phyloP scores from a whole-genome alignment of 1,140 invertebrate species.

The Microvelia longipes region DNA sequence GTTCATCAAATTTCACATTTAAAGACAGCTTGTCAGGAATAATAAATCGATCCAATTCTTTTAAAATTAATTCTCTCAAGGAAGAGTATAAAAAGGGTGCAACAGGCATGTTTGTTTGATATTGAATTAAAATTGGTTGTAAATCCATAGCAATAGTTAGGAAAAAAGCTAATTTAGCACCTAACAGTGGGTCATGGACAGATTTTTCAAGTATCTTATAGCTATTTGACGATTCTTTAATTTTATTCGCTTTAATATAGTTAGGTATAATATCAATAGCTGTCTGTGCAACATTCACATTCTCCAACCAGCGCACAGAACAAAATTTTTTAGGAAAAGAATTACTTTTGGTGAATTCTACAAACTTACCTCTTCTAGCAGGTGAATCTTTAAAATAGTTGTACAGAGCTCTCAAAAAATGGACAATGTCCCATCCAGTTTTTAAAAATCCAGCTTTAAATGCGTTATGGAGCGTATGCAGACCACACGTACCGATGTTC shows the following conservation, averaged over 20 bases:
- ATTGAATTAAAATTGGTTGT: conserved; percentile 19
- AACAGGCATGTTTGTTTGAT: conserved; percentile 15
- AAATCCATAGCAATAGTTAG: conserved; percentile 12
- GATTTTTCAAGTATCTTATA: background rate
- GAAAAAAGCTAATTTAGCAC: conserved; percentile 22
- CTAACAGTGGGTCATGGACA: conserved; percentile 18
- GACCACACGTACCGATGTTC: conserved; percentile 13
- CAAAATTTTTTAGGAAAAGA: conserved; percentile 23
- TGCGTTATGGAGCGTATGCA: conserved; percentile 19
- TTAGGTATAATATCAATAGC: conserved; percentile 16
- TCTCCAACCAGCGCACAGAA: conserved; percentile 20
- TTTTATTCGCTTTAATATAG: background rate
- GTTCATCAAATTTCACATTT: background rate
- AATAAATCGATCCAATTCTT: background rate
- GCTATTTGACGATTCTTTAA: conserved; percentile 2
- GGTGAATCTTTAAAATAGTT: conserved; percentile 19
- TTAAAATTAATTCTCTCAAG: background rate
- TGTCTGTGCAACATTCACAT: conserved; percentile 18
- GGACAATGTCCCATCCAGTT: conserved; percentile 17
- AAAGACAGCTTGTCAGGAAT: background rate
- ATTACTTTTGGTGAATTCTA: conserved; percentile 10
- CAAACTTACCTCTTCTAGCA: conserved; percentile 16
- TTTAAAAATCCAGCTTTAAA: conserved; percentile 21
- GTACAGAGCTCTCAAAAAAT: conserved; percentile 17
- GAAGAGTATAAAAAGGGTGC: conserved; percentile 13